Evolutionary conservation across 1,140 invertebrate species (phyloP), one percentile per base, ranked within the genome.

Genomic region (Zaprionus kolodkinae): DNA sequence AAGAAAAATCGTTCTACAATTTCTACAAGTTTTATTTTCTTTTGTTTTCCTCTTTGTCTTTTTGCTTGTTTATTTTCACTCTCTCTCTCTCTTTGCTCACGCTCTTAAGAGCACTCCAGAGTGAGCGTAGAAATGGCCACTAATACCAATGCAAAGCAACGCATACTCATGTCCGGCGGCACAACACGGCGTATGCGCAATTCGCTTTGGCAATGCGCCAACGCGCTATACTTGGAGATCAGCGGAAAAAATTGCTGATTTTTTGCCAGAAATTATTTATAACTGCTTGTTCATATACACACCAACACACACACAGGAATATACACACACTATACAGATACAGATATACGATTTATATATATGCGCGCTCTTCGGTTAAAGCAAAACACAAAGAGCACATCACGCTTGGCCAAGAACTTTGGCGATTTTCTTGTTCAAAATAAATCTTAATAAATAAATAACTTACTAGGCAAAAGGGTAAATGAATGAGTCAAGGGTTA

Each of bases 221-320:
- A 95, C 94, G 93, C 94, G 93, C 95, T 95, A 95, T 95, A 95
- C 95, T 95, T 95, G 95, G 95, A 94, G 94, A 95, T 95, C 94
- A 93, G 93, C 93, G 94, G 86, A 72, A 91, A 91, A 87, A 88
- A 84, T 92, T 92, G 88, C 91, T 92, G 90, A 92, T 89, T 92
- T 92, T 91, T 91, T 91, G 87, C 92, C 92, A 92, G 89, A 92
- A 92, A 91, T 92, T 92, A 92, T 92, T 91, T 92, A 92, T 92
- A 92, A 92, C 89, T 76, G 76, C 84, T 88, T 87, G 84, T 87
- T 88, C 76, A 87, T 79, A 76, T 76, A 78, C 82, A 65, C 45
- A 52, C 45, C 67, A 15, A 69, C n/a, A 66, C 59, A 72, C 43
- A 52, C 40, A 66, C 43, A 74, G 15, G 72, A 9, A 35, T 21